Evolutionary conservation across 2,797 vertebrate genomes (phyloP).

Genomic region (Anolis apletophallus): DNA sequence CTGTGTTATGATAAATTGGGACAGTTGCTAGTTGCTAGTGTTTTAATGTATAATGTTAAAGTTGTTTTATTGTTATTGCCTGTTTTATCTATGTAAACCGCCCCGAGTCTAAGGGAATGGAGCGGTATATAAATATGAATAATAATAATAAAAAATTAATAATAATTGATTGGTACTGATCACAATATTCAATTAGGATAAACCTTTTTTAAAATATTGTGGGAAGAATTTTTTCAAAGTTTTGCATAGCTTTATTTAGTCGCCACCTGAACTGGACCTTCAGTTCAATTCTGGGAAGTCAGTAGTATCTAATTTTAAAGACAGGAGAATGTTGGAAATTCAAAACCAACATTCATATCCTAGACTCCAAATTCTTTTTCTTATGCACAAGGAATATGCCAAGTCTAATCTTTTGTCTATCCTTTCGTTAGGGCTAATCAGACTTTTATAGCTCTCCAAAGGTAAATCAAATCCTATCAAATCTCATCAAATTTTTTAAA

Average conservation of each 20-base stretch:
- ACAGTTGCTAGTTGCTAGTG: too few species aligned
- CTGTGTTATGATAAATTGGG: too few species aligned
- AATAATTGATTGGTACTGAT: not conserved
- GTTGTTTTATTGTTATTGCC: too few species aligned
- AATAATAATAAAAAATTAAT: too few species aligned
- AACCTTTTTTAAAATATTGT: too few species aligned
- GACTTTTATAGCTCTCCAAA: constrained; percentile 31
- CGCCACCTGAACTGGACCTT: not conserved
- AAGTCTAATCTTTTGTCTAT: constrained; percentile 15
- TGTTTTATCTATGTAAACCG: too few species aligned
- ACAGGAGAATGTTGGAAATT: not conserved
- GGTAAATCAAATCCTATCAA: constrained; percentile 41
- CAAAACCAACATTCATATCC: constrained; percentile 4
- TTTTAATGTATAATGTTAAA: too few species aligned
- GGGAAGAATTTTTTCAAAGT: not conserved
- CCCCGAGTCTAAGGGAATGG: too few species aligned
- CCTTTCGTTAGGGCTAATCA: constrained; percentile 23
- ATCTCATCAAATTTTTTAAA: constrained; percentile 44
- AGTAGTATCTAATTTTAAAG: not conserved
- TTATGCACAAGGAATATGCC: not conserved
- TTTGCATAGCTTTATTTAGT: not conserved
- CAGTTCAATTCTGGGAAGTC: not conserved
- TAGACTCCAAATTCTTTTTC: not conserved
- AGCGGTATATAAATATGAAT: too few species aligned
- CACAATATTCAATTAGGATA: not conserved